Evolutionary conservation across 2,888 invertebrate species (phyloP), one percentile per base, ranked within the genome.

Genomic region (Rhagium mordax): DNA sequence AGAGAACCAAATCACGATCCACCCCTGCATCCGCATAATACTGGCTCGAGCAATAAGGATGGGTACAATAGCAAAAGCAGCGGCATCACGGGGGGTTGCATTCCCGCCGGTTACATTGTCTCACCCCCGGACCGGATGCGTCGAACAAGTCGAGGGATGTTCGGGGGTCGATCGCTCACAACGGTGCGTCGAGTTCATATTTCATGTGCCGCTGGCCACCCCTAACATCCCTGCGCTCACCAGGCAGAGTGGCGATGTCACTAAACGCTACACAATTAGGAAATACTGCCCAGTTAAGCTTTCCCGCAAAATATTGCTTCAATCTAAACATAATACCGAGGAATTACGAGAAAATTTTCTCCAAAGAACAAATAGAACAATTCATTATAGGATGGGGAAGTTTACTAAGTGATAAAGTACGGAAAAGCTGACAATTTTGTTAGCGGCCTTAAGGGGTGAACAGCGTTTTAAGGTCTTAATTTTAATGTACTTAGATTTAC

Each of bases 101-200:
- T 78, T 75, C 79, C 79, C 74, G 76, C 74, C 72, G 77, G 81
- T 81, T 82, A 84, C 84, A 84, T 81, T 82, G 83, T 82, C 80
- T 82, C 81, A 79, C 78, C 81, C 82, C 82, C 79, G 78, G 80
- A 77, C 81, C 83, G 84, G 84, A 84, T 83, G 81, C 83, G 81
- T 79, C 79, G 81, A 81, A 84, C 84, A 83, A 83, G 82, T 78
- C 81, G 74, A 70, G 81, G 80, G 83, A 80, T 76, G 72, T 72
- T 70, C 78, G 76, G 78, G 75, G 72, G 82, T 79, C 79, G 80
- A 79, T 79, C 80, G 79, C 72, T 76, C 77, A 78, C 82, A 81
- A 80, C 80, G 83, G 80, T 84, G 83, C 84, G 83, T 83, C 79
- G 81, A 84, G 82, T 85, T 84, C 84, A 85, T 86, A 86, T 85